phyloP scores from a whole-genome alignment of 1,140 invertebrate genomes.

The Mercenaria mercenaria region DNA sequence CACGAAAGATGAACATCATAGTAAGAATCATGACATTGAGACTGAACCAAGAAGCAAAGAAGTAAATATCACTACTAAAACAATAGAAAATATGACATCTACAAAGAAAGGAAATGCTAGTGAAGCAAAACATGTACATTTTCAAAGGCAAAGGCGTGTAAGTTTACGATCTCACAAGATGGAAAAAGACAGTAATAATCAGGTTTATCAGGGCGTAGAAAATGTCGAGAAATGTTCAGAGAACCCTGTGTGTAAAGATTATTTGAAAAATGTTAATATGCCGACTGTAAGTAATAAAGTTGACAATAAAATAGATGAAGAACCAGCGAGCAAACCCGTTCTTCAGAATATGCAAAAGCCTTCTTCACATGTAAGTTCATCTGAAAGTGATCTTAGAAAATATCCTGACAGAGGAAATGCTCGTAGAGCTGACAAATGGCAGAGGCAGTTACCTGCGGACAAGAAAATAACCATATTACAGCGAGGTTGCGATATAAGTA shows the following conservation, averaged over 20 bases:
- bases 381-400: background rate
- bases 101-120: background rate
- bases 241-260: background rate
- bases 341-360: background rate
- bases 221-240: background rate
- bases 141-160: background rate
- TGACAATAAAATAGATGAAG: background rate
- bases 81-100: background rate
- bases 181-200: background rate
- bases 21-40: no score
- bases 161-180: slow-evolving; percentile 22
- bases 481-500: background rate
- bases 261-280: background rate
- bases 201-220: background rate
- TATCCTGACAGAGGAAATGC: no score
- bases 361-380: background rate
- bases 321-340: background rate
- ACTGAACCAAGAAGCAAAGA: background rate
- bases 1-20: background rate
- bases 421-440: no score
- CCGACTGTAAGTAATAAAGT: background rate
- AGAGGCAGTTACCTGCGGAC: background rate
- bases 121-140: slow-evolving; percentile 12
- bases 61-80: no score
- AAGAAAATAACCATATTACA: background rate